Percentiles rank a stretch among this genome's conserved stretches.
These are phyloP conservation scores for Falco concolor DNA, from an alignment of 2,797 vertebrate species.

Conservation along the genomic window DNA sequence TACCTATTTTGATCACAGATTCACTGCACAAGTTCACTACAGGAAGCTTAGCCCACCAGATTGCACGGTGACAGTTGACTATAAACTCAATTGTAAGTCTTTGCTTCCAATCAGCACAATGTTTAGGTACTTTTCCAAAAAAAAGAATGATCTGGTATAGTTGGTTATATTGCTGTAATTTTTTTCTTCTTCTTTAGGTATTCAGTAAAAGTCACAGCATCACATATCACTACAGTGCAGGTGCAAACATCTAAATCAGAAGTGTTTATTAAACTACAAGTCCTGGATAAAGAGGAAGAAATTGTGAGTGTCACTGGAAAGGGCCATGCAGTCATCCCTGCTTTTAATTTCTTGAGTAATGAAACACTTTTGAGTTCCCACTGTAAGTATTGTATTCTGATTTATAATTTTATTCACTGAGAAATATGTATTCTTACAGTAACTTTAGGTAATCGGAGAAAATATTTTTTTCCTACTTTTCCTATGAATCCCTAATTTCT, in stretches of 20 bases:
- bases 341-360: slow-evolving; percentile 77
- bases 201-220: slow-evolving; percentile 69
- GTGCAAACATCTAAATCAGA: slow-evolving; percentile 83
- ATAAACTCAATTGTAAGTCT: neutral
- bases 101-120: neutral
- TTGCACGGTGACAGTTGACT: neutral
- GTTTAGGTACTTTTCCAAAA: neutral
- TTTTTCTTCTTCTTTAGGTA: slow-evolving; percentile 69
- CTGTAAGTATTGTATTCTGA: slow-evolving; percentile 62
- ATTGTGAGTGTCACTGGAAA: slow-evolving; percentile 74
- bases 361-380: slow-evolving; percentile 40
- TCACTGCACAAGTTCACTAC: neutral
- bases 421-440: neutral
- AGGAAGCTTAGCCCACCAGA: neutral
- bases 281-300: slow-evolving; percentile 82
- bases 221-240: slow-evolving; percentile 80
- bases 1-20: neutral
- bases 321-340: slow-evolving; percentile 83
- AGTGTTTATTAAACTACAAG: slow-evolving; percentile 79
- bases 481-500: neutral
- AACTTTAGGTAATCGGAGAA: neutral
- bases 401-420: neutral
- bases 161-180: neutral
- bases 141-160: neutral
- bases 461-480: neutral